Percentiles rank a stretch among this genome's conserved stretches.
These are phyloP conservation scores for Rhogogaster chlorosoma DNA, from an alignment of 2,888 invertebrate species.

Conservation along the genomic window DNA sequence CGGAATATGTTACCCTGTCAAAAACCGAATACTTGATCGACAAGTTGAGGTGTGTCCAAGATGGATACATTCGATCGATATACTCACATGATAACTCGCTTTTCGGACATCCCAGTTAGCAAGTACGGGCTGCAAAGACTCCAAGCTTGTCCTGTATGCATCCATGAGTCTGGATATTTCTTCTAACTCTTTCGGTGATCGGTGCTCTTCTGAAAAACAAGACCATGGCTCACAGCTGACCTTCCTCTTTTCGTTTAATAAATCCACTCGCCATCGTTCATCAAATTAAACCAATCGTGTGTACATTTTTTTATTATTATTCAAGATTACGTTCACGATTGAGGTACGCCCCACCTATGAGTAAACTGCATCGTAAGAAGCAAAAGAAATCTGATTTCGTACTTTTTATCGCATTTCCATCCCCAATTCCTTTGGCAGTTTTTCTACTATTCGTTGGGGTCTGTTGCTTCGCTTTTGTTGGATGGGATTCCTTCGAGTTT, in stretches of 20 bases:
- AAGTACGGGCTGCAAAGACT: conserved; percentile 23
- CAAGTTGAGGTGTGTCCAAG: neutral
- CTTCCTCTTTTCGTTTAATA: neutral
- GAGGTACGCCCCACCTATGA: neutral
- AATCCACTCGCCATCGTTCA: neutral
- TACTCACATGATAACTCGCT: neutral
- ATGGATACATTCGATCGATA: neutral
- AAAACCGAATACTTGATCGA: neutral
- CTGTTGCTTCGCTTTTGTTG: neutral
- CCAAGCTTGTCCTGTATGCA: conserved; percentile 1
- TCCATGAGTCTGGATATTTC: conserved; percentile 17
- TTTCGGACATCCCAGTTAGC: conserved; percentile 37
- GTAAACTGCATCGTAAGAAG: neutral
- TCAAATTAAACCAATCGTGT: neutral
- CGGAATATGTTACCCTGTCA: neutral
- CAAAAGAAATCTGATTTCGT: neutral
- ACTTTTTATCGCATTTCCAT: neutral
- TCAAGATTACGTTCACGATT: too few relatives aligned
- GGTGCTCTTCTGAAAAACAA: neutral
- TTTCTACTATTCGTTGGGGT: neutral
- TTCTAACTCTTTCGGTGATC: neutral
- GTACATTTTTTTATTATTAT: too few relatives aligned
- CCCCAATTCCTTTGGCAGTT: neutral
- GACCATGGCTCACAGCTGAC: neutral
- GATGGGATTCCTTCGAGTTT: neutral